phyloP scores from a whole-genome alignment of 2,888 invertebrate species.

The Anarsia innoxiella region DNA sequence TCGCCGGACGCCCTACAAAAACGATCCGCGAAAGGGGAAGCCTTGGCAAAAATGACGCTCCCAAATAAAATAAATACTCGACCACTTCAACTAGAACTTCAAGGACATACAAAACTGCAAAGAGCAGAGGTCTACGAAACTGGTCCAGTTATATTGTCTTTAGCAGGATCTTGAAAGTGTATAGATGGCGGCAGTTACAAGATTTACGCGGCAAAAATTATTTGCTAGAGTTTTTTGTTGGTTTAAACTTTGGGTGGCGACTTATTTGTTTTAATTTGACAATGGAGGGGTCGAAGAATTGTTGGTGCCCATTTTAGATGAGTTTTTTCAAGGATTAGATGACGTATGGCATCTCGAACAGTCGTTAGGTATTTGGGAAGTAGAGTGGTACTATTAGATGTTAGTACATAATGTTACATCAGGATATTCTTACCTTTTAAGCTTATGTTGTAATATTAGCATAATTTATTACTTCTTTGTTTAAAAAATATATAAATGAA shows the following conservation, averaged over 20 bases:
- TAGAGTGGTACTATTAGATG: too few relatives aligned
- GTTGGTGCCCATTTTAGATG: too few relatives aligned
- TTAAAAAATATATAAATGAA: too few relatives aligned
- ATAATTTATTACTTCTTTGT: too few relatives aligned
- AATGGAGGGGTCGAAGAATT: too few relatives aligned
- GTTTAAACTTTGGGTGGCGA: background rate
- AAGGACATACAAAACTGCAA: constrained; percentile 12
- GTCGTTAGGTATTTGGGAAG: too few relatives aligned
- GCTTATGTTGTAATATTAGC: too few relatives aligned
- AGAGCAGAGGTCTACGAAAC: background rate
- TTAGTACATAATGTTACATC: too few relatives aligned
- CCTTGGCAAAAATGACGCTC: constrained; percentile 62
- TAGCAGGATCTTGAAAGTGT: constrained; percentile 19
- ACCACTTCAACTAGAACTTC: constrained; percentile 31
- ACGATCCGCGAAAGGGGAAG: constrained; percentile 56
- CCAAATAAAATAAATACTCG: constrained; percentile 59
- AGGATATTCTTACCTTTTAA: too few relatives aligned
- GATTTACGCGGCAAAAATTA: constrained; percentile 28
- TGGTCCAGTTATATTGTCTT: constrained; percentile 33
- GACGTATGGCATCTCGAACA: too few relatives aligned
- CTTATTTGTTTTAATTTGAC: background rate
- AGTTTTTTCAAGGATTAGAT: too few relatives aligned
- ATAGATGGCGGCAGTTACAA: constrained; percentile 20
- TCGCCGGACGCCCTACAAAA: constrained; percentile 55
- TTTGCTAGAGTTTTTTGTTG: constrained; percentile 1